Evolutionary conservation across 2,888 invertebrate species (phyloP).

Genomic region (Euclidia mi): DNA sequence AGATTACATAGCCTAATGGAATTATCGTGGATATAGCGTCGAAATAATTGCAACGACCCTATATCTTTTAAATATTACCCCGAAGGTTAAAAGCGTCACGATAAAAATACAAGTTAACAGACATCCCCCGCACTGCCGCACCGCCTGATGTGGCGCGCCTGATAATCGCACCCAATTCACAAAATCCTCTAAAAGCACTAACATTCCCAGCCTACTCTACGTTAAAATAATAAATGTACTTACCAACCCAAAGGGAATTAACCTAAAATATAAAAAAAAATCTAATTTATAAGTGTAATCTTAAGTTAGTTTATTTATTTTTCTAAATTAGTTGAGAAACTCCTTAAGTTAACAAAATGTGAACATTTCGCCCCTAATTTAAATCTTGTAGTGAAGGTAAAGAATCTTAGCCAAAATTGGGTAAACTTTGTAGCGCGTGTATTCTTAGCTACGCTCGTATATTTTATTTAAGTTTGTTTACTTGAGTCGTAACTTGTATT

Average conservation of each 20-base stretch:
- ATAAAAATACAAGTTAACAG: slow-evolving; percentile 64
- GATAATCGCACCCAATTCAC: slow-evolving; percentile 16
- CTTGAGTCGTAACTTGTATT: slow-evolving; percentile 19
- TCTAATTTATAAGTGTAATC: slow-evolving; percentile 14
- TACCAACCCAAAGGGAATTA: neutral
- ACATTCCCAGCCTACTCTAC: neutral
- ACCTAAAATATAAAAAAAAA: slow-evolving; percentile 7
- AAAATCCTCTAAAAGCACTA: neutral
- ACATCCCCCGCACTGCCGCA: slow-evolving; percentile 35
- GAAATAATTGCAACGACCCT: slow-evolving; percentile 76
- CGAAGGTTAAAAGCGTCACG: slow-evolving; percentile 62
- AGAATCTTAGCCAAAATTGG: slow-evolving; percentile 24
- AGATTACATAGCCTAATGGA: slow-evolving; percentile 73
- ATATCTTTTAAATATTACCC: slow-evolving; percentile 73
- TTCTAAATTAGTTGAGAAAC: slow-evolving; percentile 25
- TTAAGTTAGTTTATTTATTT: slow-evolving; percentile 25
- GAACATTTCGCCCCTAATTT: slow-evolving; percentile 22
- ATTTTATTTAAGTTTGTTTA: slow-evolving; percentile 26
- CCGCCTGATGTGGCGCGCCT: slow-evolving; percentile 31
- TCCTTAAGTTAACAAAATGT: slow-evolving; percentile 22
- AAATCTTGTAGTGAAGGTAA: slow-evolving; percentile 19
- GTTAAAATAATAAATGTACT: slow-evolving; percentile 9
- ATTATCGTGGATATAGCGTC: slow-evolving; percentile 77
- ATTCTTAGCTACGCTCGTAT: slow-evolving; percentile 20
- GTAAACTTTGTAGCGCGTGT: slow-evolving; percentile 27